Evolutionary conservation across 1,140 invertebrate genomes (phyloP).

Genomic region (Drosophila eugracilis): DNA sequence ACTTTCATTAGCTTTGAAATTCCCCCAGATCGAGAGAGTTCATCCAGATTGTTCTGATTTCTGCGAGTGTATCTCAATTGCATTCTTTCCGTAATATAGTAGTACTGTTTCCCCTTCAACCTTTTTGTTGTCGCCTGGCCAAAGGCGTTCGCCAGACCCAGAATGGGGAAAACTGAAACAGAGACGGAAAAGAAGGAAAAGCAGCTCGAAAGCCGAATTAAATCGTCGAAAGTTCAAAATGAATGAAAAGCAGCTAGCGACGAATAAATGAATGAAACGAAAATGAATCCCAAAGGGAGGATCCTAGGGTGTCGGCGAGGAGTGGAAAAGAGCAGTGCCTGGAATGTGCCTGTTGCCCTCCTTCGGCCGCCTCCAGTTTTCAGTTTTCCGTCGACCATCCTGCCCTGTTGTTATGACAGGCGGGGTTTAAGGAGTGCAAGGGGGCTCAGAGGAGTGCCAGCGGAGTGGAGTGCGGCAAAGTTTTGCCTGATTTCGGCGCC

Average conservation of each 20-base stretch:
- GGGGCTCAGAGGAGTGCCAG: not conserved
- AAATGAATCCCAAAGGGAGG: constrained; percentile 67
- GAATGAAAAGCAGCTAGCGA: constrained; percentile 66
- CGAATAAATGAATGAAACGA: constrained; percentile 79
- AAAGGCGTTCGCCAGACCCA: constrained; percentile 46
- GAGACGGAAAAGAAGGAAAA: constrained; percentile 20
- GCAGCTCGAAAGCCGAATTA: constrained; percentile 72
- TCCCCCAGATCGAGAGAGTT: too few species aligned
- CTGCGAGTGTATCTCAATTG: constrained; percentile 33
- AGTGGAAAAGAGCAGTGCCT: constrained; percentile 62
- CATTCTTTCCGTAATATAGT: constrained; percentile 43
- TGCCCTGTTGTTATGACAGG: constrained; percentile 60
- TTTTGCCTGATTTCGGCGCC: constrained; percentile 73
- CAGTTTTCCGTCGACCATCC: constrained; percentile 32
- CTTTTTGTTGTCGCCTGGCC: constrained; percentile 39
- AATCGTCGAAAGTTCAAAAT: constrained; percentile 76
- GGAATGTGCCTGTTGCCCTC: constrained; percentile 58
- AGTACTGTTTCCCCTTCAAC: constrained; percentile 15
- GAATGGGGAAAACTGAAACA: constrained; percentile 23
- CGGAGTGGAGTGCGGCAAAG: constrained; percentile 32
- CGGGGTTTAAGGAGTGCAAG: constrained; percentile 7
- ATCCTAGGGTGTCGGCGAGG: constrained; percentile 1
- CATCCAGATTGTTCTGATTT: not conserved
- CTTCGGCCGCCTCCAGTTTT: constrained; percentile 24
- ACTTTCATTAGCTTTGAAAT: too few species aligned